A percentile compares a stretch with the other conserved stretches of the same genome.
phyloP scores from a whole-genome alignment of 2,797 vertebrate genomes.

The Phoeniculus purpureus region DNA sequence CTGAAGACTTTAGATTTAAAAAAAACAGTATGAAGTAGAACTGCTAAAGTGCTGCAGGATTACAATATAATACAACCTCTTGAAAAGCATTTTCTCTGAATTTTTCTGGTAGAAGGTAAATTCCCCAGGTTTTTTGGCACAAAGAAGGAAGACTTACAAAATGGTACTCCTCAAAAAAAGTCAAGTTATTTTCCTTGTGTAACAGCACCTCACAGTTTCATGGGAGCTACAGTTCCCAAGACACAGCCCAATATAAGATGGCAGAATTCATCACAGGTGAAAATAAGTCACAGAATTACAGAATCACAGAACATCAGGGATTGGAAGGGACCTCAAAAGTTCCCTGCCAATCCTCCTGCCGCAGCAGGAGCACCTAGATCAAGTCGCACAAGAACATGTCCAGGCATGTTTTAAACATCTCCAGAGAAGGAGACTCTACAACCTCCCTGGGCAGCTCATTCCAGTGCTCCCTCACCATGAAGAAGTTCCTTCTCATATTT shows the following conservation, averaged over 20 bases:
- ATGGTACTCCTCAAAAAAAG: not conserved
- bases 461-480: no score
- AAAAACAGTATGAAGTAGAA: not conserved
- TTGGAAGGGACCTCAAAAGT: no score
- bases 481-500: no score
- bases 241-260: not conserved
- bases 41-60: not conserved
- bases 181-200: not conserved
- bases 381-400: no score
- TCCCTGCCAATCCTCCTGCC: no score
- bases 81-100: conserved; percentile 12
- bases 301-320: no score
- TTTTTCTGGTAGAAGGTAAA: conserved; percentile 18
- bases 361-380: no score
- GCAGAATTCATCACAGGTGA: not conserved
- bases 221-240: not conserved
- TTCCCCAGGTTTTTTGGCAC: conserved; percentile 2
- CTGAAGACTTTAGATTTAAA: not conserved
- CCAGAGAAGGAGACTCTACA: no score
- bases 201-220: not conserved
- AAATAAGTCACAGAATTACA: not conserved
- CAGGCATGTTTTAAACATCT: no score
- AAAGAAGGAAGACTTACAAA: not conserved
- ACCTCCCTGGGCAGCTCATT: no score
- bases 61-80: not conserved